A percentile compares a stretch with the other conserved stretches of the same genome.
Evolutionary conservation across 2,888 invertebrate genomes (phyloP).

Genomic region (Pollenia griseotomentosa): DNA sequence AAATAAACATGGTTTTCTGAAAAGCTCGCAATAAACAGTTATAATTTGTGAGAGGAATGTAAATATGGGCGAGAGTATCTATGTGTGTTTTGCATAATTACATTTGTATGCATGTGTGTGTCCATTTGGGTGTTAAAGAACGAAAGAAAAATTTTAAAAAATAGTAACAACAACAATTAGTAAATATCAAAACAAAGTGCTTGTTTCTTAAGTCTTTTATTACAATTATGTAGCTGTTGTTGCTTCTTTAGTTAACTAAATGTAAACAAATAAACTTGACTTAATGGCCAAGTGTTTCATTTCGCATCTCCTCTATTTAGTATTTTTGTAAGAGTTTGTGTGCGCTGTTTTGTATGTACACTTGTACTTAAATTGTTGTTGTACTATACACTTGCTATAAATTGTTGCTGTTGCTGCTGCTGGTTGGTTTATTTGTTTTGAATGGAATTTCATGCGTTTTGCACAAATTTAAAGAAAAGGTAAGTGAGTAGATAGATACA

Average conservation of each 20-base stretch:
- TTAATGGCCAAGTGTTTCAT: constrained; percentile 1
- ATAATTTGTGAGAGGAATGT: neutral
- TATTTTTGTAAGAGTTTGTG: neutral
- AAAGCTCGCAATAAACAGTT: constrained; percentile 19
- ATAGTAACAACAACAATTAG: constrained; percentile 9
- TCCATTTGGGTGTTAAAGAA: neutral
- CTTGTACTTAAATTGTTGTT: constrained; percentile 23
- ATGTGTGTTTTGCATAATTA: constrained; percentile 13
- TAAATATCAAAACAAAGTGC: constrained; percentile 55
- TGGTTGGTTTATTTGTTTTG: constrained; percentile 46
- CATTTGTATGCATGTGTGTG: neutral
- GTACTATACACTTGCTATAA: constrained; percentile 47
- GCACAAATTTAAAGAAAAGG: constrained; percentile 61
- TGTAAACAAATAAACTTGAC: constrained; percentile 16
- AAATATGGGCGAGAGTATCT: constrained; percentile 19
- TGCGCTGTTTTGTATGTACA: neutral
- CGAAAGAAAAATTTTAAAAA: neutral
- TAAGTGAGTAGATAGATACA: constrained; percentile 35
- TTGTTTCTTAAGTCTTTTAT: constrained; percentile 67
- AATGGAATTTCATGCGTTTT: constrained; percentile 71
- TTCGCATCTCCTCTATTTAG: neutral
- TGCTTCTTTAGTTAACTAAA: constrained; percentile 6
- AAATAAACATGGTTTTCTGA: neutral
- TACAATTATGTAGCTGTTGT: neutral
- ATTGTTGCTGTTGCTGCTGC: constrained; percentile 32